phyloP scores from a whole-genome alignment of 2,797 vertebrate species.

The Enteromius unitaeniatus region DNA sequence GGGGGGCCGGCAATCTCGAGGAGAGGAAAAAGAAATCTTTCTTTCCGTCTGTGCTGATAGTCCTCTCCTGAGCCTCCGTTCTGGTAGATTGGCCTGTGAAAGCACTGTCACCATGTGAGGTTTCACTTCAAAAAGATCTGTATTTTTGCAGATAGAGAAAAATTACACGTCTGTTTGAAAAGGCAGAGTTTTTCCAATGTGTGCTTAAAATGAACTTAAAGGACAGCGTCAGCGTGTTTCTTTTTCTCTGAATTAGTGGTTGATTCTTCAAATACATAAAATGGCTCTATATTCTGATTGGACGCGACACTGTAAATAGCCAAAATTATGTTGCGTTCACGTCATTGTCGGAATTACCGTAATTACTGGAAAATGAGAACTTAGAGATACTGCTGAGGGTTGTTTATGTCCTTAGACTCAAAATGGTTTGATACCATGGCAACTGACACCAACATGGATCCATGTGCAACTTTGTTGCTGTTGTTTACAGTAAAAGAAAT shows the following conservation, averaged over 20 bases:
- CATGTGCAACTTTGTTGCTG: neutral
- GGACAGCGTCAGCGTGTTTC: neutral
- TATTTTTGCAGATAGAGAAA: slow-evolving; percentile 34
- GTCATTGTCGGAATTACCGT: slow-evolving; percentile 5
- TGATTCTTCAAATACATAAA: slow-evolving; percentile 14
- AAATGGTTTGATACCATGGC: neutral
- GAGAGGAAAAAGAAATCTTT: slow-evolving; percentile 57
- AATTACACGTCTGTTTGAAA: slow-evolving; percentile 24
- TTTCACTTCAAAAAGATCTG: slow-evolving; percentile 8
- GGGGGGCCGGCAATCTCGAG: slow-evolving; percentile 52
- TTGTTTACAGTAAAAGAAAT: slow-evolving; percentile 6
- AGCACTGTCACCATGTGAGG: slow-evolving; percentile 47
- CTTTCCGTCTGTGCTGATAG: slow-evolving; percentile 55
- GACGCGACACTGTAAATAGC: neutral
- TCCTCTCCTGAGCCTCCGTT: slow-evolving; percentile 50
- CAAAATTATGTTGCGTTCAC: neutral
- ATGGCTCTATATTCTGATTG: neutral
- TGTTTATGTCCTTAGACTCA: slow-evolving; percentile 3
- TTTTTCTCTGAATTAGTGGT: neutral
- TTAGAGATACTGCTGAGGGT: neutral
- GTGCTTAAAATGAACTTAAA: slow-evolving; percentile 17
- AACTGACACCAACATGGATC: neutral
- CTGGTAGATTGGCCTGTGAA: slow-evolving; percentile 59
- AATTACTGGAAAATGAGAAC: slow-evolving; percentile 5
- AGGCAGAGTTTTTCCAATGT: neutral